Evolutionary conservation across 2,888 invertebrate genomes (phyloP).

Genomic region (Calameuta filiformis): DNA sequence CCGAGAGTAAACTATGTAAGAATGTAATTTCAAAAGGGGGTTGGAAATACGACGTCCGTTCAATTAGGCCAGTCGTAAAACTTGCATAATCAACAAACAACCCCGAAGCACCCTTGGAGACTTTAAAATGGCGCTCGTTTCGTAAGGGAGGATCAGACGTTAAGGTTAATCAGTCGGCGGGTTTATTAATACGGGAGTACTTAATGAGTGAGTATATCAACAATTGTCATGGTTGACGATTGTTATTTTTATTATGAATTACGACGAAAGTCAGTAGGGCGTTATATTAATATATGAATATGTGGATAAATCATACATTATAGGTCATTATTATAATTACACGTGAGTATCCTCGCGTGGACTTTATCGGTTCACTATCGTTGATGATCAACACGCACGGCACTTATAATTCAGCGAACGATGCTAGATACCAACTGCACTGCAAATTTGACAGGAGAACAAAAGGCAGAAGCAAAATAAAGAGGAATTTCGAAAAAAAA

Average conservation of each 20-base stretch:
- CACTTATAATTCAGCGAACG: background rate
- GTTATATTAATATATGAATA: background rate
- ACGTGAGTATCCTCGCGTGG: conserved; percentile 38
- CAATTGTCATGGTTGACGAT: background rate
- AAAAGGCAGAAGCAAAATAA: background rate
- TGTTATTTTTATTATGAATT: background rate
- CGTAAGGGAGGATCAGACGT: conserved; percentile 17
- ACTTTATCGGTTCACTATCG: background rate
- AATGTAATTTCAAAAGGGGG: background rate
- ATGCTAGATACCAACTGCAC: background rate
- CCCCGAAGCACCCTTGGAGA: conserved; percentile 9
- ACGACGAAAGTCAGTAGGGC: background rate
- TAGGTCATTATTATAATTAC: conserved; percentile 54
- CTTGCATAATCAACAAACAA: conserved; percentile 48
- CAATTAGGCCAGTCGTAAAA: conserved; percentile 33
- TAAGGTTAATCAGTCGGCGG: conserved; percentile 34
- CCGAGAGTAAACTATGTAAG: background rate
- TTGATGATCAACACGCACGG: background rate
- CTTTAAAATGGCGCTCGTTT: conserved; percentile 11
- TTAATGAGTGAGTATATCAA: background rate
- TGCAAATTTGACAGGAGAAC: background rate
- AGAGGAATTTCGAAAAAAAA: background rate
- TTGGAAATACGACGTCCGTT: conserved; percentile 9
- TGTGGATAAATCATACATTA: conserved; percentile 50
- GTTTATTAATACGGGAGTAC: conserved; percentile 27